Evolutionary conservation across 2,797 vertebrate genomes (phyloP).

Genomic region (Sphenodon punctatus): DNA sequence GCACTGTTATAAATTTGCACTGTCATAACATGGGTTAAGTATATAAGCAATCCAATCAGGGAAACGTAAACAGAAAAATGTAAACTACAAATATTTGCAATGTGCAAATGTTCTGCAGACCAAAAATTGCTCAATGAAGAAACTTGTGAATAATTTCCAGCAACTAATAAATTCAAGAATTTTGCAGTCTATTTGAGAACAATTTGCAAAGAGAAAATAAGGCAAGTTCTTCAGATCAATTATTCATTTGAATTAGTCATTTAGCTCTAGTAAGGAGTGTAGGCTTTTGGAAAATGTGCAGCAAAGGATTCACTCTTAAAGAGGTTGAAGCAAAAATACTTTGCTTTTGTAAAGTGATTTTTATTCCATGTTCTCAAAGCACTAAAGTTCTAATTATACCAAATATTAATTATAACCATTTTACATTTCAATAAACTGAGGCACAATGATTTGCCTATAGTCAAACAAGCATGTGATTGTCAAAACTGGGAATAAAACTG

Average conservation of each 20-base stretch:
- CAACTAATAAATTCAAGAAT: conserved; percentile 61
- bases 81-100: conserved; percentile 40
- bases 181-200: conserved; percentile 71
- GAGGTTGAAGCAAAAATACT: conserved; percentile 61
- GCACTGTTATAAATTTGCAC: neutral
- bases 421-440: conserved; percentile 64
- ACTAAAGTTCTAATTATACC: conserved; percentile 63
- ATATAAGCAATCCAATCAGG: conserved; percentile 5
- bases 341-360: conserved; percentile 53
- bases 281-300: conserved; percentile 72
- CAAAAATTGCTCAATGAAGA: conserved; percentile 44
- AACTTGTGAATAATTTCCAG: conserved; percentile 53
- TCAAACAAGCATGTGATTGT: conserved; percentile 24
- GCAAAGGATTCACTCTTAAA: conserved; percentile 66
- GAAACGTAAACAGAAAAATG: conserved; percentile 22
- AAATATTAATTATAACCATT: conserved; percentile 67
- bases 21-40: conserved; percentile 49
- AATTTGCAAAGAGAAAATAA: conserved; percentile 75
- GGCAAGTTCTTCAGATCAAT: conserved; percentile 74
- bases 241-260: conserved; percentile 74
- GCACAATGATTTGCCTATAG: conserved; percentile 38
- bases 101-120: conserved; percentile 1
- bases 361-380: conserved; percentile 70
- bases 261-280: conserved; percentile 66
- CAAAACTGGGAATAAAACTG: conserved; percentile 23